A percentile compares a stretch with the other conserved stretches of the same genome.
Evolutionary conservation across 2,888 invertebrate species (phyloP).

Genomic region (Cheilosia vulpina): DNA sequence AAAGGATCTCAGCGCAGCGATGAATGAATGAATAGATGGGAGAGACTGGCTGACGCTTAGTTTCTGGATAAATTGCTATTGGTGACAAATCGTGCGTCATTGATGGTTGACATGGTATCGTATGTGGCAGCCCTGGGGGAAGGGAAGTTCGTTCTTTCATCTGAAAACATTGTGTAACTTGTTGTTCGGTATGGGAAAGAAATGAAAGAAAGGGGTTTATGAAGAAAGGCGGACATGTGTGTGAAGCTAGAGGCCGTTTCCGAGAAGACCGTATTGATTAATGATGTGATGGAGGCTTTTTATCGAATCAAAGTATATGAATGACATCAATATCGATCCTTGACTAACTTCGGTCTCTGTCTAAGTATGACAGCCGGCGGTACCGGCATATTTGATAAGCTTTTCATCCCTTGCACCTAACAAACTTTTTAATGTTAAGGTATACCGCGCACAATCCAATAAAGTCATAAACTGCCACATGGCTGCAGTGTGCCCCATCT

Average conservation of each 20-base stretch:
- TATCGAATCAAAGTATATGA: background rate
- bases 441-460: no score
- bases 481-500: no score
- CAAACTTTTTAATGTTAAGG: no score
- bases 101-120: conserved; percentile 60
- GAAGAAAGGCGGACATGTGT: background rate
- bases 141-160: conserved; percentile 26
- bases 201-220: background rate
- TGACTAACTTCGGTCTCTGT: no score
- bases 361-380: no score
- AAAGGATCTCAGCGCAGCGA: conserved; percentile 49
- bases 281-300: background rate
- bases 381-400: no score
- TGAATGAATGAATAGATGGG: conserved; percentile 28
- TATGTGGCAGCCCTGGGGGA: conserved; percentile 15
- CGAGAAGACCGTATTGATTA: background rate
- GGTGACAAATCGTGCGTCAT: conserved; percentile 73
- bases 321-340: no score
- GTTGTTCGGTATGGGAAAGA: conserved; percentile 41
- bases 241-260: background rate
- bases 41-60: conserved; percentile 44
- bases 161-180: conserved; percentile 61
- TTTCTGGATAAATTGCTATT: conserved; percentile 67
- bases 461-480: no score
- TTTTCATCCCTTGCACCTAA: no score